Base-by-base conservation (phyloP, 2,888 invertebrate genomes). In the Lasius fuliginosus region DNA sequence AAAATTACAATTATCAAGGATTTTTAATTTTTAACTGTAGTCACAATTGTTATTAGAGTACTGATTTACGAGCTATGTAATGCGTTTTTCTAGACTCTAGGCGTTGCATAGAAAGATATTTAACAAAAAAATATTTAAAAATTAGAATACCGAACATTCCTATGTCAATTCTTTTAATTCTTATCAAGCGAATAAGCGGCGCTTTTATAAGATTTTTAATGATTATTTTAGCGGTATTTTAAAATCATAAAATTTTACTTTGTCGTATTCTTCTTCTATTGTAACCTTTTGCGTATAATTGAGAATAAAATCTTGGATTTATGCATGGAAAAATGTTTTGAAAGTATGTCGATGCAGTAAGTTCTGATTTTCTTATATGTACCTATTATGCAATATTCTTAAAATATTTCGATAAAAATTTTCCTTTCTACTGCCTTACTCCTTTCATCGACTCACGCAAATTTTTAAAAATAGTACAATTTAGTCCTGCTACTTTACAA, bases 1-100 rank as follows among this genome's bases (percentile, higher is more conserved):
- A 76, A 65, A 76, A 65, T 75, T 76, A 53, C 49, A 65, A 76
- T 76, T 40, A 27, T 36, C n/a, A 42, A 12, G 49, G 23, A 18
- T 27, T 49, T 74, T 65, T 53, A 76, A 46, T 33, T 64, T 75
- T 15, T 4, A 49, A 30, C 0, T 18, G 11, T 30, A 73, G 2
- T 11, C 9, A n/a, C 27, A 4, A 40, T 74, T 60, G 12, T 60
- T 65, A 53, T 18, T 36, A 12, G 18, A 49, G 0, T 46, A 75
- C 1, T 27, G 65, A 49, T 12, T 75, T 75, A 64, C 49, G 23
- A 23, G n/a, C 23, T 23, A 11, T 3, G 15, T 15, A 49, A 49
- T 49, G 6, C 18, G 1, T 49, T 49, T 49, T 6, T 46, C 4
- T 46, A 11, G 12, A 5, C 18, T 46, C 4, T 46, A 11, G 12